phyloP scores from a whole-genome alignment of 2,888 invertebrate species.

The Dascillus cervinus region DNA sequence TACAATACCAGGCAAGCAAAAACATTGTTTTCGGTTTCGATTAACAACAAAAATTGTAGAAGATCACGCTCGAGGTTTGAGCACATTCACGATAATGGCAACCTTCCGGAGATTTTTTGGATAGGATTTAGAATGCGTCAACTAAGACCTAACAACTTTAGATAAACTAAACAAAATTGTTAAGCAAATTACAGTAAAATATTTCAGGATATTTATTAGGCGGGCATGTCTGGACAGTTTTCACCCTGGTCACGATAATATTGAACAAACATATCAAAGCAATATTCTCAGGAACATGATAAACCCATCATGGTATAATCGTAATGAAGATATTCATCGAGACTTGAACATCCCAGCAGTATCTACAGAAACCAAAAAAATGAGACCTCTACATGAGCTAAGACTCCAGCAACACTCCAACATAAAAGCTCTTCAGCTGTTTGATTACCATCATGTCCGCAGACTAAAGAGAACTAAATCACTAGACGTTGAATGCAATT shows the following conservation, averaged over 20 bases:
- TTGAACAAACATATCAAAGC: constrained; percentile 76
- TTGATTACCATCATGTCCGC: no score
- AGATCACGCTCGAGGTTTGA: constrained; percentile 88
- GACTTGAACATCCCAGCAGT: no score
- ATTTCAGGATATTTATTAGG: constrained; percentile 67
- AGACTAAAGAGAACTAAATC: no score
- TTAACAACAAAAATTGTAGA: constrained; percentile 53
- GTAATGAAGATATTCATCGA: no score
- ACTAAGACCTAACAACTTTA: constrained; percentile 83
- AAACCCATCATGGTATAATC: no score
- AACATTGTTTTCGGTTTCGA: not conserved
- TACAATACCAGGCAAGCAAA: constrained; percentile 63
- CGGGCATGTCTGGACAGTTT: constrained; percentile 87
- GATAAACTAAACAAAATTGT: constrained; percentile 44
- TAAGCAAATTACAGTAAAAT: not conserved
- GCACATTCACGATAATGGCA: constrained; percentile 95
- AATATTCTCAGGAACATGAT: constrained; percentile 84
- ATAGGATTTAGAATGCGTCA: constrained; percentile 83
- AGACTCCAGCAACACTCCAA: no score
- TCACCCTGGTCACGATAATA: constrained; percentile 82
- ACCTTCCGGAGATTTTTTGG: constrained; percentile 92
- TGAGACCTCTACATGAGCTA: no score
- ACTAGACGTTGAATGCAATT: no score
- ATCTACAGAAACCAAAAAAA: no score
- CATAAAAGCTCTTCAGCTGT: no score